phyloP scores from a whole-genome alignment of 1,140 invertebrate species.

The Scylla paramamosain region DNA sequence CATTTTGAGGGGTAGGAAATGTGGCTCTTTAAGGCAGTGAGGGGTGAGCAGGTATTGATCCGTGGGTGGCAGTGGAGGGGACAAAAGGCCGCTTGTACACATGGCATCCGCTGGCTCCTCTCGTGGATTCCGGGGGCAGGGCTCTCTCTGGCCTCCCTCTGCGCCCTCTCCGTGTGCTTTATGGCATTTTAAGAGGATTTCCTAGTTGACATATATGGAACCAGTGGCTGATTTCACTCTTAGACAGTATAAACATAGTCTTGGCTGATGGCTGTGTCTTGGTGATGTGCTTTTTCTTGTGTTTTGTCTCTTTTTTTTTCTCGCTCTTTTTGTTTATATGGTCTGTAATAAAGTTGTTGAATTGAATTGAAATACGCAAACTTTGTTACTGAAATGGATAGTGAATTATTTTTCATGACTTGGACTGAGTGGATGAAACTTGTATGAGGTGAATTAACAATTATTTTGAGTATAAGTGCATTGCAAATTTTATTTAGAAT shows the following conservation, averaged over 20 bases:
- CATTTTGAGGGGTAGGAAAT: constrained; percentile 5
- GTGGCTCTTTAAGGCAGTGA: constrained; percentile 18
- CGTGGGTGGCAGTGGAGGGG: not conserved
- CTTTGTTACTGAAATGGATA: constrained; percentile 23
- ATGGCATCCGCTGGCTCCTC: not conserved
- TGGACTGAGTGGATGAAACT: constrained; percentile 21
- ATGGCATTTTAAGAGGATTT: constrained; percentile 23
- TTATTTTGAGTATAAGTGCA: constrained; percentile 24
- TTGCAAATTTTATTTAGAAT: constrained; percentile 23
- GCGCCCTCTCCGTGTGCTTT: constrained; percentile 9
- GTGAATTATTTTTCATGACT: constrained; percentile 24
- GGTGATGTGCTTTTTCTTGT: constrained; percentile 22
- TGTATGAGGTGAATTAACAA: not conserved
- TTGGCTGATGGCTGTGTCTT: constrained; percentile 20
- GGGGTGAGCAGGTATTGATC: constrained; percentile 11
- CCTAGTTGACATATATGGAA: constrained; percentile 14
- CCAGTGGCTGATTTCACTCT: constrained; percentile 12
- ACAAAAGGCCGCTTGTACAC: constrained; percentile 19
- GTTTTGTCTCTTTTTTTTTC: constrained; percentile 24
- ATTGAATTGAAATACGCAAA: constrained; percentile 24
- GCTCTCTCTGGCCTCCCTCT: not conserved
- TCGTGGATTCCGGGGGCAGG: not conserved
- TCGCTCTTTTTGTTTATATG: constrained; percentile 23
- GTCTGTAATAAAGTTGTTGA: constrained; percentile 23
- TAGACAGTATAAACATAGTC: constrained; percentile 23